phyloP scores from a whole-genome alignment of 2,113 vertebrate genomes.

The Campylomormyrus tamandua region DNA sequence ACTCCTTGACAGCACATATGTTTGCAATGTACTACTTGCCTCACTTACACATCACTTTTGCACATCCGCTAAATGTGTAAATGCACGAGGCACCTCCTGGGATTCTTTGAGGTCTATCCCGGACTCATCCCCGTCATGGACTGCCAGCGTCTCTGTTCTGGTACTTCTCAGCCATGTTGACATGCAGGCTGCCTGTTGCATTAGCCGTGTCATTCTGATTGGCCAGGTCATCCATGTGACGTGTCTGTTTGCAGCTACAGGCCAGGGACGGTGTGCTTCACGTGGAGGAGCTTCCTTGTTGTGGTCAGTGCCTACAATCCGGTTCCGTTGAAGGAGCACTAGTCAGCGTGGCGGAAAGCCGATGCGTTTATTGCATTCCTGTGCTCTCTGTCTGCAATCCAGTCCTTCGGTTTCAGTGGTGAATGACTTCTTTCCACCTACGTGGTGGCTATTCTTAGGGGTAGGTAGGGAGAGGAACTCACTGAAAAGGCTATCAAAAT shows the following conservation, averaged over 20 bases:
- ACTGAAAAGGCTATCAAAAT: background rate
- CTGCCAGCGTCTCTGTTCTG: background rate
- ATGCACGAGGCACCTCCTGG: background rate
- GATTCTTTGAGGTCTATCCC: background rate
- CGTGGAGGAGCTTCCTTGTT: background rate
- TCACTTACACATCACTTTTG: background rate
- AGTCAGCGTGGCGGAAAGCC: background rate
- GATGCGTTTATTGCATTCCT: background rate
- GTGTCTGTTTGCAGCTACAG: background rate
- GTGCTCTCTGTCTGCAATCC: background rate
- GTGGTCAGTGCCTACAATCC: background rate
- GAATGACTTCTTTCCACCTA: background rate
- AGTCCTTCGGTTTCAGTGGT: background rate
- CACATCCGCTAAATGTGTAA: background rate
- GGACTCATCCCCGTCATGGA: background rate
- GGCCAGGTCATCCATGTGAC: background rate
- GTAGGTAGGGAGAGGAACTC: background rate
- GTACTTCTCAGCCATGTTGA: background rate
- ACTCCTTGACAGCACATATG: background rate
- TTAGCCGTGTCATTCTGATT: background rate
- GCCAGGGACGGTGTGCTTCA: background rate
- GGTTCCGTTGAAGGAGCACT: background rate
- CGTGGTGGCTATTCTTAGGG: background rate
- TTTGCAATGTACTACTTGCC: background rate
- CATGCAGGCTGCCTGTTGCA: background rate